These are phyloP conservation scores for Gisinianus flammeolus DNA, from an alignment of 2,888 invertebrate species.

Conservation along the genomic window DNA sequence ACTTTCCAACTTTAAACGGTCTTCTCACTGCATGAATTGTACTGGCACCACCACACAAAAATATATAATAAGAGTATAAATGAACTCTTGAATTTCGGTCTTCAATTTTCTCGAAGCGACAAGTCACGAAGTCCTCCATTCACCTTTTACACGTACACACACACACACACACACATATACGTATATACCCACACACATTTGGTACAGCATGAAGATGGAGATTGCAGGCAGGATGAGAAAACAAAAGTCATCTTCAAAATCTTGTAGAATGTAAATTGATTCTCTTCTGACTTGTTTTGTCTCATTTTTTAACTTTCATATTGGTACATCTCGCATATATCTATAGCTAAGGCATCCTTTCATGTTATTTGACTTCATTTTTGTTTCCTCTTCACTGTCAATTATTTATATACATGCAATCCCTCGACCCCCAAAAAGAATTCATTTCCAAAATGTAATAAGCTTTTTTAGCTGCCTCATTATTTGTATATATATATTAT, in stretches of 20 bases:
- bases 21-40: slow-evolving; percentile 17
- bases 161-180: neutral
- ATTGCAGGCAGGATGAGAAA: slow-evolving; percentile 15
- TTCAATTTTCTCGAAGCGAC: slow-evolving; percentile 42
- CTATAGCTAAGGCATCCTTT: too few species aligned
- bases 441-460: too few species aligned
- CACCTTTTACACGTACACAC: neutral
- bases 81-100: slow-evolving; percentile 44
- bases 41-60: slow-evolving; percentile 5
- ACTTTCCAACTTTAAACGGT: slow-evolving; percentile 16
- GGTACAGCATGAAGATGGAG: neutral
- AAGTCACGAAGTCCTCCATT: slow-evolving; percentile 43
- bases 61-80: slow-evolving; percentile 44
- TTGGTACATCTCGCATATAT: too few species aligned
- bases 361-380: too few species aligned
- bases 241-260: slow-evolving; percentile 32
- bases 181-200: neutral
- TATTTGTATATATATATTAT: too few species aligned
- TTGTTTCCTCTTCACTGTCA: too few species aligned
- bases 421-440: too few species aligned
- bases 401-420: too few species aligned
- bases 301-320: neutral
- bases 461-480: too few species aligned
- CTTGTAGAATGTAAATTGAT: neutral
- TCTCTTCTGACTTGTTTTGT: neutral